Conservation (phyloP, 2,113 vertebrate species). For the Podarcis raffonei region DNA sequence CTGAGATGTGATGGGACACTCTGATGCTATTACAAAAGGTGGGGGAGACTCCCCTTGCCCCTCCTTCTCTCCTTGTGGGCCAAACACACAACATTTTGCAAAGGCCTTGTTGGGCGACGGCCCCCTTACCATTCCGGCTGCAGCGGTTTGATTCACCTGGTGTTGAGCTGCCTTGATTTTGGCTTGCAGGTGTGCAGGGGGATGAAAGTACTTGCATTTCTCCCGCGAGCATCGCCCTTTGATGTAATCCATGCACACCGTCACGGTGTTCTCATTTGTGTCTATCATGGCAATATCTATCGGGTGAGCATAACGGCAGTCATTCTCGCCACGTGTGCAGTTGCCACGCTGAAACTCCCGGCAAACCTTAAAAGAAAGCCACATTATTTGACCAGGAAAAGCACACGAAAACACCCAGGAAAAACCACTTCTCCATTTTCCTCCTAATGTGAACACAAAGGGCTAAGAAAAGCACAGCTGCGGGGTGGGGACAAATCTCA, state of each 20-base stretch:
- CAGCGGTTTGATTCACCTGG: conserved; percentile 91
- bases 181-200: conserved; percentile 96
- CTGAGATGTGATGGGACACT: neutral
- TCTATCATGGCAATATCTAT: conserved; percentile 95
- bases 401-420: neutral
- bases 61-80: neutral
- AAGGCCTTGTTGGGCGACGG: neutral
- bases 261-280: conserved; percentile 96
- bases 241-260: conserved; percentile 99
- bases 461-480: neutral
- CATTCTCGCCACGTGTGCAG: conserved; percentile 96
- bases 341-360: conserved; percentile 97
- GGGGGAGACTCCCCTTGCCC: too few relatives aligned
- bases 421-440: neutral
- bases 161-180: conserved; percentile 97
- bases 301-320: conserved; percentile 97
- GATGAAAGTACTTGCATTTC: conserved; percentile 99
- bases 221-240: conserved; percentile 96
- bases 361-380: conserved; percentile 86
- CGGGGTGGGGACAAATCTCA: neutral
- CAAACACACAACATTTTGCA: conserved; percentile 2
- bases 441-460: conserved; percentile 15
- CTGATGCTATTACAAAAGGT: neutral
- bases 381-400: conserved; percentile 31
- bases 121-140: conserved; percentile 86